Base-by-base conservation (phyloP, 2,113 vertebrate genomes). In the Ciconia maguari region DNA sequence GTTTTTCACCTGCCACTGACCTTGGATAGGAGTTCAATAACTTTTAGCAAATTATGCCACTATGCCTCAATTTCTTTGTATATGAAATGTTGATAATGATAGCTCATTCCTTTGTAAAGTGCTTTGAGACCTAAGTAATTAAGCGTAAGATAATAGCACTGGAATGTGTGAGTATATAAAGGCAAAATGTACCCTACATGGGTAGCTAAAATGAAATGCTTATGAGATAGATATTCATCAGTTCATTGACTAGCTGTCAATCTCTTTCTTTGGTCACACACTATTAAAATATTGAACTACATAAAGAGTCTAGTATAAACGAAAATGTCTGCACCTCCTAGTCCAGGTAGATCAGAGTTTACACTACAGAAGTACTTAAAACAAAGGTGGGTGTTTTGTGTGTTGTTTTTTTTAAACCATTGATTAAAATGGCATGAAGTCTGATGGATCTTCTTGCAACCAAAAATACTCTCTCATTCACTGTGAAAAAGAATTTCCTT, bases 231-330 rank as follows among this genome's bases (percentile, higher is more conserved):
- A 94, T 94, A 95, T 80, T 46, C 36, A 93, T 96, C 87, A 87
- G 94, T 24, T 96, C 82, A 94, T 94, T 96, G 96, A 92, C 65
- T 84, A 58, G 25, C 91, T 96, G 95, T 91, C 94, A 91, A 51
- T 96, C 94, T 91, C 36, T 71, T 90, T 74, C 54, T 52, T 80
- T 41, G 87, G 89, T 94, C 89, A 93, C 95, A 83, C 29, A 0
- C 70, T 95, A 85, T 94, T 93, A 94, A 93, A 89, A 80, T 93
- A 96, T 83, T 91, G 89, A 96, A 55, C 90, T 90, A 27, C 46
- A n/a, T 58, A 89, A 90, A 90, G 82, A 91, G 80, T 93, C 22
- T 83, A 74, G 74, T n/a, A 66, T n/a, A 66, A 92, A 94, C 10
- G n/a, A 91, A 93, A 96, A 82, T 55, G 62, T 22, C 70, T 77